Evolutionary conservation across 2,797 vertebrate genomes (phyloP).

Genomic region (Sebastes vulpes): DNA sequence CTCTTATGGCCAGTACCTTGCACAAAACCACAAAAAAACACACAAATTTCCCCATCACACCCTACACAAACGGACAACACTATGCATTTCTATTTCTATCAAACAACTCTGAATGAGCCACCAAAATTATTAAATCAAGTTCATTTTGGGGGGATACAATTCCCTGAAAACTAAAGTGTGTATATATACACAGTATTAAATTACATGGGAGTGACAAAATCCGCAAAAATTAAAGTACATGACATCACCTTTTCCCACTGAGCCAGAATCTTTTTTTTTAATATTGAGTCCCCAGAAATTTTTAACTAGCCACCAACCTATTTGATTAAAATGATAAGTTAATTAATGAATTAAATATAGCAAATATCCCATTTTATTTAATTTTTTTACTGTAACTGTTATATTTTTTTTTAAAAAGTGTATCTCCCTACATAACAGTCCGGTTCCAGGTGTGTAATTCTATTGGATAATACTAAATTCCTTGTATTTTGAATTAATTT

Average conservation of each 20-base stretch:
- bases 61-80: background rate
- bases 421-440: background rate
- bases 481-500: fast-evolving
- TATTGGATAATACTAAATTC: fast-evolving
- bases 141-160: background rate
- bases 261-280: background rate
- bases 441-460: background rate
- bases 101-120: background rate
- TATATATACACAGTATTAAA: background rate
- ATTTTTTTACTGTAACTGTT: background rate
- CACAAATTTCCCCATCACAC: background rate
- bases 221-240: background rate
- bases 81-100: background rate
- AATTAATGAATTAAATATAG: background rate
- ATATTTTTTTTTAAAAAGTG: background rate
- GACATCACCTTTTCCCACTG: background rate
- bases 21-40: background rate
- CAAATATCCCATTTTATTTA: background rate
- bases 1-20: background rate
- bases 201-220: fast-evolving
- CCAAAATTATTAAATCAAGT: background rate
- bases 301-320: background rate
- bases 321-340: background rate
- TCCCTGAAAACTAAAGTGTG: background rate
- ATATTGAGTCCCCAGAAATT: too few relatives aligned